Percentiles rank a stretch among this genome's conserved stretches.
Conservation (phyloP, 2,113 vertebrate genomes). For the Brachyistius frenatus region DNA sequence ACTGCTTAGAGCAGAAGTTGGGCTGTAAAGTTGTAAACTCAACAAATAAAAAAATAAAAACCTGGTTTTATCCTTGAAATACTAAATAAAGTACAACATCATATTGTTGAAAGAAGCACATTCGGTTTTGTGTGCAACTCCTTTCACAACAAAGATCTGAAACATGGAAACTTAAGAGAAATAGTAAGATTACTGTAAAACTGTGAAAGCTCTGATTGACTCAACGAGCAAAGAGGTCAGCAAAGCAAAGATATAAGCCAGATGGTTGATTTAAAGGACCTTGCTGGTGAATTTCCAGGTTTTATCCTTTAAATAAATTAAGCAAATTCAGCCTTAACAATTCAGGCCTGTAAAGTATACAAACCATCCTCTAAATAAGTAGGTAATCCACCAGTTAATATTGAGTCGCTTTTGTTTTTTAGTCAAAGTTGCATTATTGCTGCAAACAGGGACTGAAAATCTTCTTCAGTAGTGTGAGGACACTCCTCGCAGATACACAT, state of each 20-base stretch:
- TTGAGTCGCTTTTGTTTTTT: too few relatives aligned
- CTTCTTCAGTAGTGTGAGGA: too few relatives aligned
- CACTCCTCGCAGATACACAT: not conserved
- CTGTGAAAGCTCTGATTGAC: not conserved
- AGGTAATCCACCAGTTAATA: too few relatives aligned
- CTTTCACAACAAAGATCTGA: constrained; percentile 30
- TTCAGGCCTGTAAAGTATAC: too few relatives aligned
- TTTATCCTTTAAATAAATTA: not conserved
- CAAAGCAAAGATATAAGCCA: not conserved
- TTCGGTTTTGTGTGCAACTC: not conserved
- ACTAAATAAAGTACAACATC: not conserved
- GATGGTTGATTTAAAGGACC: not conserved
- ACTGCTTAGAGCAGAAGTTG: not conserved
- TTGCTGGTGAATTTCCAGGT: not conserved
- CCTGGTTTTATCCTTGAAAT: not conserved
- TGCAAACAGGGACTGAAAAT: too few relatives aligned
- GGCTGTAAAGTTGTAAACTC: constrained; percentile 1
- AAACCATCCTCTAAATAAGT: too few relatives aligned
- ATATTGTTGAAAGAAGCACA: not conserved
- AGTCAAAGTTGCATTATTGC: too few relatives aligned
- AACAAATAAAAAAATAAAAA: not conserved
- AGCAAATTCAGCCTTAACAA: too few relatives aligned
- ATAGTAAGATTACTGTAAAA: not conserved
- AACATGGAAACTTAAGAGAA: constrained; percentile 1
- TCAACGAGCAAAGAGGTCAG: not conserved